Evolutionary conservation across 2,113 vertebrate species (phyloP).

Genomic region (Sterrhoptilus dennistouni): DNA sequence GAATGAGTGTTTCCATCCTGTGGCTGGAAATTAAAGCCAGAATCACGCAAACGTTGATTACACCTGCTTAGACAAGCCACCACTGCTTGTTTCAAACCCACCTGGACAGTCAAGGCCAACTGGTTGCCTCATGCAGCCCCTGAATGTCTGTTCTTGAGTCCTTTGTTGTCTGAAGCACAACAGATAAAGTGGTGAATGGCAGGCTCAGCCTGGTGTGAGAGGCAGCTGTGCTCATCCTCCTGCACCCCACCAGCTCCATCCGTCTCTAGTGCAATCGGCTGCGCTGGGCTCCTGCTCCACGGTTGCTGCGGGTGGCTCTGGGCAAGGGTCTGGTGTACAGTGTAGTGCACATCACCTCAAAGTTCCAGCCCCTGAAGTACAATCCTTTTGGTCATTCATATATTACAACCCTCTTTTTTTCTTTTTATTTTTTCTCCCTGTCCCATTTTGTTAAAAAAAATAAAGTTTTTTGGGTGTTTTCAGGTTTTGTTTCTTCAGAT

Average conservation of each 20-base stretch:
- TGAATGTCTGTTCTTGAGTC: not conserved
- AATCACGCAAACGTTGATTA: accelerated
- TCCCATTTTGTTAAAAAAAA: slow-evolving; percentile 75
- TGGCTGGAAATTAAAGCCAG: not conserved
- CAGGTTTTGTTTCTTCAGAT: slow-evolving; percentile 5
- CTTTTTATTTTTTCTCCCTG: not conserved
- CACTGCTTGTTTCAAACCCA: not conserved
- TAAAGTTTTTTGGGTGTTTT: slow-evolving; percentile 35
- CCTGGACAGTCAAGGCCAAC: not conserved
- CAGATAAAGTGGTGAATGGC: not conserved
- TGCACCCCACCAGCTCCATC: not conserved
- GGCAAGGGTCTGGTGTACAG: slow-evolving; percentile 14
- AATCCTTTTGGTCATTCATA: slow-evolving; percentile 78
- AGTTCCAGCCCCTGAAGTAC: slow-evolving; percentile 91
- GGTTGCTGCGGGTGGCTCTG: not conserved
- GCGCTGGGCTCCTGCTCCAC: not conserved
- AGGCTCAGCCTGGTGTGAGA: not conserved
- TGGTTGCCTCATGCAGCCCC: not conserved
- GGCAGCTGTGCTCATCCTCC: not conserved
- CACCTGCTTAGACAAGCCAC: not conserved
- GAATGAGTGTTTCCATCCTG: not conserved
- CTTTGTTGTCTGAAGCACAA: not conserved
- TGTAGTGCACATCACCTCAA: slow-evolving; percentile 82
- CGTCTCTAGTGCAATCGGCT: slow-evolving; percentile 22
- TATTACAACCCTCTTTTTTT: slow-evolving; percentile 63